These are phyloP conservation scores for Pelagia noctiluca DNA, from an alignment of 30 jellyfish, hydroid and myxozoan species.

Conservation along the genomic window DNA sequence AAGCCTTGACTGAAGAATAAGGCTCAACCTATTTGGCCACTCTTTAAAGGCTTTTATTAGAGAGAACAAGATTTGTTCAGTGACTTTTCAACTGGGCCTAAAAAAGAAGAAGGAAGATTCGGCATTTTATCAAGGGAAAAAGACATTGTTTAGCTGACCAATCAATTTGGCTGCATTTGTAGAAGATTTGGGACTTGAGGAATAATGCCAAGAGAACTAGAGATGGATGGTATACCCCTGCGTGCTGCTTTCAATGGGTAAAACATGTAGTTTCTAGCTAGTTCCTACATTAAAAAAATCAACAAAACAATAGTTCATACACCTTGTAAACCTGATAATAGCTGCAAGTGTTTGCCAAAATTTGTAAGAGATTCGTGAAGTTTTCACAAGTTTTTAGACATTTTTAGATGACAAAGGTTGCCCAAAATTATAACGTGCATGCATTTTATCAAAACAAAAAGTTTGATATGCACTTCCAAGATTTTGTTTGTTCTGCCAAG, in stretches of 20 bases:
- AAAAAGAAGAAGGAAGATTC: neutral
- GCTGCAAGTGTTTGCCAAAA: neutral
- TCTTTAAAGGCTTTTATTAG: neutral
- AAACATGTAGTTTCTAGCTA: neutral
- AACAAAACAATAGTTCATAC: neutral
- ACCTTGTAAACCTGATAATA: neutral
- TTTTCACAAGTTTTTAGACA: neutral
- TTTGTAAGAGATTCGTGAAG: neutral
- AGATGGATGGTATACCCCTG: slow-evolving; percentile 78
- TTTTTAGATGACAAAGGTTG: too few species aligned
- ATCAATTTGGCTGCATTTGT: too few species aligned
- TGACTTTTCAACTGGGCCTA: neutral
- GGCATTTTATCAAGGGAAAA: too few species aligned
- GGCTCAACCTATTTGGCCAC: neutral
- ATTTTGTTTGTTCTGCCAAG: too few species aligned
- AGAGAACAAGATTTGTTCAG: neutral
- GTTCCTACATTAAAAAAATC: neutral
- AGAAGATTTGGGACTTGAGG: too few species aligned
- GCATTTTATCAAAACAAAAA: too few species aligned
- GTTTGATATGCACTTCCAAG: too few species aligned
- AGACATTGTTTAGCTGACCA: too few species aligned
- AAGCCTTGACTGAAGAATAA: neutral
- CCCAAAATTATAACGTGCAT: too few species aligned
- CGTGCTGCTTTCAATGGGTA: slow-evolving; percentile 94
- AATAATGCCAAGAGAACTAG: slow-evolving; percentile 27